Percentiles rank a stretch among this genome's conserved stretches.
These are phyloP conservation scores for Odobenus rosmarus DNA, from an alignment of 2,113 vertebrate species.

Conservation along the genomic window DNA sequence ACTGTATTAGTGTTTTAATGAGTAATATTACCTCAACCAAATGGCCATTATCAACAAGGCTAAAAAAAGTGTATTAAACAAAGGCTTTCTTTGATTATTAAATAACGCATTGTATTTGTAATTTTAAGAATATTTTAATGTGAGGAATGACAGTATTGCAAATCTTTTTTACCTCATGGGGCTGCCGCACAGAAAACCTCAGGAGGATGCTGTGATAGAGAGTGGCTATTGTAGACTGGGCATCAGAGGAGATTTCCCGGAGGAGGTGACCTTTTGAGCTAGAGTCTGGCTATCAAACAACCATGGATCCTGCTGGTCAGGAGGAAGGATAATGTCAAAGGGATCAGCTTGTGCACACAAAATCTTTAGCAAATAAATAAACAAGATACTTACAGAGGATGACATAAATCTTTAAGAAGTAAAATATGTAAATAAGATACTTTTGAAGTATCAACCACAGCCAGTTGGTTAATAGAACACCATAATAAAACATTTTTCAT, in stretches of 20 bases:
- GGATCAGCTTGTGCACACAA: not conserved
- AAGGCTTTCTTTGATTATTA: not conserved
- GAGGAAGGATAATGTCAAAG: not conserved
- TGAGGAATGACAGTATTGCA: not conserved
- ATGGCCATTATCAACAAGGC: not conserved
- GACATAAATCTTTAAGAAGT: not conserved
- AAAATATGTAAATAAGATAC: not conserved
- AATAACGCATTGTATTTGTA: not conserved
- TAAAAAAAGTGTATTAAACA: not conserved
- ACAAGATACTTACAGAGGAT: not conserved
- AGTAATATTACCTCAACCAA: not conserved
- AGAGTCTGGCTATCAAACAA: not conserved
- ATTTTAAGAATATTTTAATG: constrained; percentile 6
- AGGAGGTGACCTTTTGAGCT: not conserved
- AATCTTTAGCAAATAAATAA: not conserved
- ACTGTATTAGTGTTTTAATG: not conserved
- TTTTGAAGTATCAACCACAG: not conserved
- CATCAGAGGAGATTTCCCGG: not conserved
- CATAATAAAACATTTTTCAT: not conserved
- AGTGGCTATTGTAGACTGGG: no score
- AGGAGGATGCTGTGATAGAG: not conserved
- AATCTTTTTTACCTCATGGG: not conserved
- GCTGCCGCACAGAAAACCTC: not conserved
- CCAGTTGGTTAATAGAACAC: not conserved
- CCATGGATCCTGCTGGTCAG: not conserved